Evolutionary conservation across 2,888 invertebrate genomes (phyloP).

Genomic region (Salpingus planirostris): DNA sequence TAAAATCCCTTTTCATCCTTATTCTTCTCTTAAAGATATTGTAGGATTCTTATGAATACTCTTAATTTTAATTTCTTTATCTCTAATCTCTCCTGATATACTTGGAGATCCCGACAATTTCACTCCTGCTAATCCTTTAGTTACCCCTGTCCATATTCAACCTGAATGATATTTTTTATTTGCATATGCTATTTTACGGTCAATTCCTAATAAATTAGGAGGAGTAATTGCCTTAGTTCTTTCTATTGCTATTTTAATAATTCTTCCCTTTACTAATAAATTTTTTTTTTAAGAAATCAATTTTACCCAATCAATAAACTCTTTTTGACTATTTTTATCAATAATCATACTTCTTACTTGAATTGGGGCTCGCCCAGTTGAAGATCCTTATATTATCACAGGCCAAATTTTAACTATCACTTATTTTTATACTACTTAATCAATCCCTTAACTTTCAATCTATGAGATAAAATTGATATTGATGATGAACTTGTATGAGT

Average conservation of each 20-base stretch:
- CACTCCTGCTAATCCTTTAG: slow-evolving; percentile 57
- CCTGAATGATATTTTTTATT: slow-evolving; percentile 81
- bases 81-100: slow-evolving; percentile 49
- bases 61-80: slow-evolving; percentile 45
- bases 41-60: slow-evolving; percentile 51
- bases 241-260: slow-evolving; percentile 59
- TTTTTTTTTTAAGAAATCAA: slow-evolving; percentile 48
- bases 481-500: slow-evolving; percentile 59
- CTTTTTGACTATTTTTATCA: slow-evolving; percentile 50
- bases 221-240: slow-evolving; percentile 59
- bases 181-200: slow-evolving; percentile 72
- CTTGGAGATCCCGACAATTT: slow-evolving; percentile 68
- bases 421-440: slow-evolving; percentile 51
- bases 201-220: slow-evolving; percentile 71
- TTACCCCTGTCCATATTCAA: slow-evolving; percentile 68
- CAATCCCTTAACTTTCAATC: slow-evolving; percentile 44
- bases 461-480: slow-evolving; percentile 47
- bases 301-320: slow-evolving; percentile 54
- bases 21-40: slow-evolving; percentile 56
- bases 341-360: slow-evolving; percentile 58
- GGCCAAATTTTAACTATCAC: slow-evolving; percentile 53
- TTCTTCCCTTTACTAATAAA: slow-evolving; percentile 50
- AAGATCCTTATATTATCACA: slow-evolving; percentile 53
- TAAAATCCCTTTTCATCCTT: slow-evolving; percentile 62
- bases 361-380: slow-evolving; percentile 61